These are phyloP conservation scores for Rhodinocichla rosea DNA, from an alignment of 2,113 vertebrate species.

Conservation along the genomic window DNA sequence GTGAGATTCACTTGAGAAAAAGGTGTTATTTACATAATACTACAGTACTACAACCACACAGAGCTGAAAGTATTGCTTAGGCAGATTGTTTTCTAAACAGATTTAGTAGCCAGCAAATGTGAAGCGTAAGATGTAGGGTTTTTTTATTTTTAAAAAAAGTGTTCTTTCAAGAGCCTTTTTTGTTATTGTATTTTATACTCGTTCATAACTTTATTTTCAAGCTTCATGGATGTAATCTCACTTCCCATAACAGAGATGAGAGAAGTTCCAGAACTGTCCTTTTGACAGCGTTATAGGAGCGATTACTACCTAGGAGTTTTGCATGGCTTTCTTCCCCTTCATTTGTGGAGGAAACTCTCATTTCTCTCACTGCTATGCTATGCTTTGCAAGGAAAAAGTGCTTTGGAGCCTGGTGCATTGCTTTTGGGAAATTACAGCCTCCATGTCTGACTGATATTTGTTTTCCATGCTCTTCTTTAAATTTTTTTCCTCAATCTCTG, in stretches of 20 bases:
- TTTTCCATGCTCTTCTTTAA: background rate
- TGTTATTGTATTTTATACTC: accelerated
- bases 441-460: background rate
- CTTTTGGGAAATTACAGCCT: background rate
- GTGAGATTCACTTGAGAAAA: background rate
- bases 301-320: background rate
- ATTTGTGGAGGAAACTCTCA: background rate
- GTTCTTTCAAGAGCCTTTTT: background rate
- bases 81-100: background rate
- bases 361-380: background rate
- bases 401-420: background rate
- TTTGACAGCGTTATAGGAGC: background rate
- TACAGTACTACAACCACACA: background rate
- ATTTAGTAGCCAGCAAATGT: background rate
- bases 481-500: background rate
- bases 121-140: accelerated
- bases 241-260: background rate
- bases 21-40: background rate
- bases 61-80: background rate
- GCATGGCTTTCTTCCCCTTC: accelerated
- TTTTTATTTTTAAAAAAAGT: background rate
- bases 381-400: background rate
- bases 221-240: background rate
- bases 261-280: background rate
- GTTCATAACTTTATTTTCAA: background rate